Conservation (phyloP, 2,888 invertebrate genomes). For the Masnerella sp. region DNA sequence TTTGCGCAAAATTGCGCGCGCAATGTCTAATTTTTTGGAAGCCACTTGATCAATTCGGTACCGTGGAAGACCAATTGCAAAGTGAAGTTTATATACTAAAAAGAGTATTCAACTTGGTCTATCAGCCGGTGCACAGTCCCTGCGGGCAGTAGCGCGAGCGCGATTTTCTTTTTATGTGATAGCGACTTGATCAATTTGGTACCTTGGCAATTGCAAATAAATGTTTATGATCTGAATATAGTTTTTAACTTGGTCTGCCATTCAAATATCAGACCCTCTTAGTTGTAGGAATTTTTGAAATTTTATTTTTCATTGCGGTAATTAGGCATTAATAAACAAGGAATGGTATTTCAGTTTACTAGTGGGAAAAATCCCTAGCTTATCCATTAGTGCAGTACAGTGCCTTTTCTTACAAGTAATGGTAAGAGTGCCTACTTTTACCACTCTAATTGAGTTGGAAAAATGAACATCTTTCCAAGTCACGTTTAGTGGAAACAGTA, state of each 20-base stretch:
- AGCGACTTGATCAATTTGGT: conserved; percentile 12
- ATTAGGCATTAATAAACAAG: conserved; percentile 13
- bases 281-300: conserved; percentile 11
- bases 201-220: conserved; percentile 8
- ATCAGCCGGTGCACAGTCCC: conserved; percentile 14
- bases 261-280: conserved; percentile 1
- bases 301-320: conserved; percentile 4
- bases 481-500: too few relatives aligned
- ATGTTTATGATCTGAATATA: not conserved
- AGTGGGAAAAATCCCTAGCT: too few relatives aligned
- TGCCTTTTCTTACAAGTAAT: too few relatives aligned
- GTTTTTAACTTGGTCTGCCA: conserved; percentile 9
- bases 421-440: too few relatives aligned
- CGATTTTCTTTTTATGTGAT: not conserved
- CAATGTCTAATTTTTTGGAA: not conserved
- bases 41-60: conserved; percentile 15
- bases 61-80: conserved; percentile 17
- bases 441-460: too few relatives aligned
- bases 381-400: too few relatives aligned
- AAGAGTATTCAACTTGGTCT: conserved; percentile 12
- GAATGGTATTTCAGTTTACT: too few relatives aligned
- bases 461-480: too few relatives aligned
- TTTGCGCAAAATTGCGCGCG: not conserved
- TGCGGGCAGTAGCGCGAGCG: conserved; percentile 17
- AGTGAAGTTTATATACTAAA: not conserved